Evolutionary conservation across 2,113 vertebrate genomes (phyloP).

Genomic region (Actinemys pallida): DNA sequence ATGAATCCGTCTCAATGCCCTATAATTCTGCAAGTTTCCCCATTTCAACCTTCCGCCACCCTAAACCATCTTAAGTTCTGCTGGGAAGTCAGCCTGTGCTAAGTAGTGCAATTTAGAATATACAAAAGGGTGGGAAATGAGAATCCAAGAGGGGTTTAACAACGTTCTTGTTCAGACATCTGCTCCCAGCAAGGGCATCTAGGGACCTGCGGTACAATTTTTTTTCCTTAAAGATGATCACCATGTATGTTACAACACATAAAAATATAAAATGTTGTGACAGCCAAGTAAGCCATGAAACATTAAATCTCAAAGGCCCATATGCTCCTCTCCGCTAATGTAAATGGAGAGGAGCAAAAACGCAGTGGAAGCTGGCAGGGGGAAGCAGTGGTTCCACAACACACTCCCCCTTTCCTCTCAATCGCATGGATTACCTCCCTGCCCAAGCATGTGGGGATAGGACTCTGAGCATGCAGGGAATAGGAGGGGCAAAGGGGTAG

Average conservation of each 20-base stretch:
- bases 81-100: not conserved
- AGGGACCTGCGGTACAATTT: constrained; percentile 74
- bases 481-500: not conserved
- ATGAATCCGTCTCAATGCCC: constrained; percentile 17
- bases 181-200: constrained; percentile 76
- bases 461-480: not conserved
- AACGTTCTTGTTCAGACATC: constrained; percentile 71
- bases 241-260: constrained; percentile 77
- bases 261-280: constrained; percentile 79
- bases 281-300: constrained; percentile 81
- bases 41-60: constrained; percentile 18
- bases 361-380: constrained; percentile 1
- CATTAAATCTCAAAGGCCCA: constrained; percentile 74
- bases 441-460: not conserved
- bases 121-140: constrained; percentile 47
- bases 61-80: constrained; percentile 29
- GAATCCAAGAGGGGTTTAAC: constrained; percentile 71
- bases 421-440: not conserved
- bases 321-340: constrained; percentile 64
- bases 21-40: constrained; percentile 55
- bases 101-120: not conserved
- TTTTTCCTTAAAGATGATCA: constrained; percentile 82
- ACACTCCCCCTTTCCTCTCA: not conserved
- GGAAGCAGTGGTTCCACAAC: not conserved
- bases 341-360: constrained; percentile 55